Evolutionary conservation across 2,888 invertebrate species (phyloP).

Genomic region (Epirrhoe tristata): DNA sequence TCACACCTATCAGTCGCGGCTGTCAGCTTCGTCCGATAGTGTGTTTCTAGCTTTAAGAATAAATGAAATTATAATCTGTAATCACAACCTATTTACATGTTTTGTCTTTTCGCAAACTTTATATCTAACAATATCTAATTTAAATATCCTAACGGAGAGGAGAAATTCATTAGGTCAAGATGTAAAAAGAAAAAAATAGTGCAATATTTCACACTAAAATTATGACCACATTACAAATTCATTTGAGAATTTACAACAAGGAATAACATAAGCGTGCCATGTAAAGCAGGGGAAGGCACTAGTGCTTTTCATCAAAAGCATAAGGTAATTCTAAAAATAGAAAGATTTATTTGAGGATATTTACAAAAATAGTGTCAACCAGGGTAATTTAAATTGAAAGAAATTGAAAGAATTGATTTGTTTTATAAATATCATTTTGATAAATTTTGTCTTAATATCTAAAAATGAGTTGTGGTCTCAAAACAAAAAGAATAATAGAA

Average conservation of each 20-base stretch:
- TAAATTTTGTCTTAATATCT: too few species aligned
- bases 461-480: neutral
- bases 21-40: too few species aligned
- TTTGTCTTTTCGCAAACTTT: conserved; percentile 22
- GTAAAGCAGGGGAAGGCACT: conserved; percentile 36
- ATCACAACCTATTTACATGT: conserved; percentile 38
- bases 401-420: neutral
- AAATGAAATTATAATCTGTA: conserved; percentile 22
- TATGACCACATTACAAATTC: conserved; percentile 2
- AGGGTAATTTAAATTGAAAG: neutral
- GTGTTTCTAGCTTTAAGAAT: too few species aligned
- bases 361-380: conserved; percentile 22
- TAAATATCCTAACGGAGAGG: conserved; percentile 2
- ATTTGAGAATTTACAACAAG: conserved; percentile 20
- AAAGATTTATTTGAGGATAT: conserved; percentile 5
- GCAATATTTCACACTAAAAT: neutral
- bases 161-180: neutral
- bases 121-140: conserved; percentile 6
- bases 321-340: conserved; percentile 10
- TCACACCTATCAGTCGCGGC: too few species aligned
- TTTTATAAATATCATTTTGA: neutral
- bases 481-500: too few species aligned
- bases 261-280: conserved; percentile 24
- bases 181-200: conserved; percentile 2
- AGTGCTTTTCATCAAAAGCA: conserved; percentile 15